A percentile compares a stretch with the other conserved stretches of the same genome.
Evolutionary conservation across 2,797 vertebrate genomes (phyloP).

Genomic region (Propithecus deckenii): DNA sequence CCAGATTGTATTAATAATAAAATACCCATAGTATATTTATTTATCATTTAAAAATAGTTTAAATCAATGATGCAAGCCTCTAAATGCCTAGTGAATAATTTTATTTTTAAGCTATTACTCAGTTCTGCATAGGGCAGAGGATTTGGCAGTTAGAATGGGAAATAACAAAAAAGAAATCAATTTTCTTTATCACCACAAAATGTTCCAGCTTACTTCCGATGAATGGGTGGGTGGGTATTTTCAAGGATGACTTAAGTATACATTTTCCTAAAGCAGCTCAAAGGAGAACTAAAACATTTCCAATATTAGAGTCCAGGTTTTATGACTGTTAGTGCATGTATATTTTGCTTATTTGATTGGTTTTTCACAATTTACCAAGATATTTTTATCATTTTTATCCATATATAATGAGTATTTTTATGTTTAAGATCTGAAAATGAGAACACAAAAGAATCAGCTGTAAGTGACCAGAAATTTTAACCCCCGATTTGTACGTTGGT

Average conservation of each 20-base stretch:
- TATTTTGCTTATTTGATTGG: slow-evolving; percentile 42
- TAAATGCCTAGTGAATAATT: not conserved
- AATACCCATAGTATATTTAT: not conserved
- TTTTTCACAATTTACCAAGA: not conserved
- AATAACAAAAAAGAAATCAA: not conserved
- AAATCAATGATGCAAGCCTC: not conserved
- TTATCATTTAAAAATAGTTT: not conserved
- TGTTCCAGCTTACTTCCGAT: not conserved
- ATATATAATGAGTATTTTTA: not conserved
- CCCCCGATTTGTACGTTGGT: slow-evolving; percentile 66
- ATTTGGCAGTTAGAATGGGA: not conserved
- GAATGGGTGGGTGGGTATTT: not conserved
- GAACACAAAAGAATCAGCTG: not conserved
- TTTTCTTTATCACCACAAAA: not conserved
- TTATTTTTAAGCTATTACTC: not conserved
- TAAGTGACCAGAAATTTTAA: slow-evolving; percentile 74
- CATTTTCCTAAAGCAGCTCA: slow-evolving; percentile 60
- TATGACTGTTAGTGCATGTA: slow-evolving; percentile 35
- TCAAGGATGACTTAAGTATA: not conserved
- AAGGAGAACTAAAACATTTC: slow-evolving; percentile 37
- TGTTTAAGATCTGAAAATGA: slow-evolving; percentile 53
- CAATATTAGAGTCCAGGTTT: slow-evolving; percentile 26
- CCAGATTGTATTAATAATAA: not conserved
- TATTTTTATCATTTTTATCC: not conserved
- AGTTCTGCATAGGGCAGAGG: not conserved